Evolutionary conservation across 2,888 invertebrate species (phyloP), one percentile per base, ranked within the genome.

Genomic region (Orchesella flavescens): DNA sequence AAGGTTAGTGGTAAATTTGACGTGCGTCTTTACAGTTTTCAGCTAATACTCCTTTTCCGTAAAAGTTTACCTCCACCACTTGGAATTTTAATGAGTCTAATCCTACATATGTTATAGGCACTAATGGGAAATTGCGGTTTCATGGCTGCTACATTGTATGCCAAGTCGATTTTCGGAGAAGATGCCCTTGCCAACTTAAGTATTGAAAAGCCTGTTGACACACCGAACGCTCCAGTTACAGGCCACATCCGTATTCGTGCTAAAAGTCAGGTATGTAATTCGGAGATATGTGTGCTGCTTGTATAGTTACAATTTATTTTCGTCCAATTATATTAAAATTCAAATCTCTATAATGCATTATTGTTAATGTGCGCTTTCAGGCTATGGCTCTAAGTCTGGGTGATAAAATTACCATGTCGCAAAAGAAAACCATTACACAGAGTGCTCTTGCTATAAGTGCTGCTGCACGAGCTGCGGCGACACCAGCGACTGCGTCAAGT

Each of bases 121-220:
- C 91, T 99, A 77, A 95, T 96, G 0, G 99, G 99, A 0, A 97
- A 99, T 89, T 99, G 99, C 91, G 99, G 99, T 7, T 99, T 99
- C 91, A 97, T 99, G 96, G 99, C 99, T 7, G 99, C 99, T 63
- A 99, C 99, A 90, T 94, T 99, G 93, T 99, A 99, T 92, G 99
- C 99, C 63, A 95, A 97, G 89, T 97, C 97, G 7, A 97, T 98
- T 89, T 97, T 97, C 91, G 99, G 99, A 13, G 99, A 99, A 91
- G 98, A 99, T 91, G 99, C 99, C 2, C 92, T 99, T 88, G 99
- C 99, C 85, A 99, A 99, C 93, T 93, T 99, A 89, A 98, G 98
- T 91, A 97, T 99, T 89, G 99, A 99, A 92, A 97, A 96, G 89
- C 95, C 96, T 46, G 93, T 97, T 86, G 95, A 96, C 91, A 96